Conservation (phyloP, 2,113 vertebrate species). For the Stegostoma tigrinum region DNA sequence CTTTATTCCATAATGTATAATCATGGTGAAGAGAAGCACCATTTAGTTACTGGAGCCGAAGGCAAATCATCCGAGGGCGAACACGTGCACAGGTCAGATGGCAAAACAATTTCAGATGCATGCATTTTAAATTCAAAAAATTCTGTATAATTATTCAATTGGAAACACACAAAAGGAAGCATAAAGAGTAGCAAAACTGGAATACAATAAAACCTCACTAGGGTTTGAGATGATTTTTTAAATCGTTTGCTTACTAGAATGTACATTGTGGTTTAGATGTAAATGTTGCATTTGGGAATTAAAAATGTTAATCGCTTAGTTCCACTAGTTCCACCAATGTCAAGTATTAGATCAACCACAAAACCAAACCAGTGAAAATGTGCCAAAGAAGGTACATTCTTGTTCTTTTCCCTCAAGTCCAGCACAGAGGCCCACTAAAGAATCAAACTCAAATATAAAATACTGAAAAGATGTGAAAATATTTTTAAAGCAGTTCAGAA, state of each 20-base stretch:
- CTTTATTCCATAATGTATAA: neutral
- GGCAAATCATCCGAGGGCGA: neutral
- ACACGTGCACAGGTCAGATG: slow-evolving; percentile 11
- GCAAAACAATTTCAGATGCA: neutral
- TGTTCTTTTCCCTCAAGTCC: neutral
- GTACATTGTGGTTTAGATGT: neutral
- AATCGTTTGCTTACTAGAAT: neutral
- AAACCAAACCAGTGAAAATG: neutral
- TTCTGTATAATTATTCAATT: neutral
- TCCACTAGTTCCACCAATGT: neutral
- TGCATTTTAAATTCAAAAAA: neutral
- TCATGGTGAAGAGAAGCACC: neutral
- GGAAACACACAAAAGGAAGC: neutral
- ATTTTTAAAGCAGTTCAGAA: neutral
- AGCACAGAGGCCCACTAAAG: neutral
- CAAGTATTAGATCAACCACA: neutral
- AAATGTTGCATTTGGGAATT: neutral
- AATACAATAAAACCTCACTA: neutral
- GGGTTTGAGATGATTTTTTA: neutral
- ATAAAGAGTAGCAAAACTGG: neutral
- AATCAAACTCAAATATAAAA: neutral
- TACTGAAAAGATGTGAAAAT: neutral
- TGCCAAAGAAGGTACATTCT: neutral
- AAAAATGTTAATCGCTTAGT: neutral
- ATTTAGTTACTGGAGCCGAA: neutral